Percentiles rank a stretch among this genome's conserved stretches.
Evolutionary conservation across 1,140 invertebrate species (phyloP).

Genomic region (Drosophila pruinosa): DNA sequence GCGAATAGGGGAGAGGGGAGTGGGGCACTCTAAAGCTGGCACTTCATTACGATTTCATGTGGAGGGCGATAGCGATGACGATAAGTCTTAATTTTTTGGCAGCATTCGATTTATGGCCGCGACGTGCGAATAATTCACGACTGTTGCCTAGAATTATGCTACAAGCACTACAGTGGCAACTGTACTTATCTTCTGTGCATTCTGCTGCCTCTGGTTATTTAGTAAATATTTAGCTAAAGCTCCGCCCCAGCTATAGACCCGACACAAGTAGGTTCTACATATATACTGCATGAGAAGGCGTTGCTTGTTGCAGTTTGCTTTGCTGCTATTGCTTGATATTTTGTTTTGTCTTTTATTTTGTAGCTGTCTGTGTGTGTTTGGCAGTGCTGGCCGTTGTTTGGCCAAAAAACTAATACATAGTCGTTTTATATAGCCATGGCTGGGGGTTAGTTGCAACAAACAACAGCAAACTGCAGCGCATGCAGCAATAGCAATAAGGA

Average conservation of each 20-base stretch:
- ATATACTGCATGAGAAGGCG: conserved; percentile 44
- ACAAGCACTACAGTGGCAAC: conserved; percentile 14
- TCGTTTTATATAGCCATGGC: conserved; percentile 29
- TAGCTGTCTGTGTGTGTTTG: conserved; percentile 18
- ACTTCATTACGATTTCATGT: conserved; percentile 68
- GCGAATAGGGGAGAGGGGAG: not conserved
- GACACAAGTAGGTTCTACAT: conserved; percentile 13
- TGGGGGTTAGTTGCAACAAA: conserved; percentile 78
- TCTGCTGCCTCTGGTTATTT: conserved; percentile 52
- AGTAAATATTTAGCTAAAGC: conserved; percentile 63
- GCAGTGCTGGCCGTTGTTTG: conserved; percentile 75
- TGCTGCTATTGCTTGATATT: conserved; percentile 79
- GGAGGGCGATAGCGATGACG: conserved; percentile 27
- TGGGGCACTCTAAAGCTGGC: not conserved
- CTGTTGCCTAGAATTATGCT: conserved; percentile 33
- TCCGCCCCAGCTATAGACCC: conserved; percentile 29
- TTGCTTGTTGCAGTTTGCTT: conserved; percentile 65
- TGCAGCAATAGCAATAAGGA: conserved; percentile 31
- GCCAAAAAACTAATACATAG: conserved; percentile 56
- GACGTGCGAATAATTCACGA: conserved; percentile 77
- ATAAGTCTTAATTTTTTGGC: conserved; percentile 78
- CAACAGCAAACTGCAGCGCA: conserved; percentile 74
- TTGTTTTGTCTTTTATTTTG: conserved; percentile 76
- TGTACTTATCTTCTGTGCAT: conserved; percentile 37
- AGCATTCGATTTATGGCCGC: conserved; percentile 79